A percentile compares a stretch with the other conserved stretches of the same genome.
phyloP scores from a whole-genome alignment of 2,797 vertebrate genomes.

The Girardinus metallicus region DNA sequence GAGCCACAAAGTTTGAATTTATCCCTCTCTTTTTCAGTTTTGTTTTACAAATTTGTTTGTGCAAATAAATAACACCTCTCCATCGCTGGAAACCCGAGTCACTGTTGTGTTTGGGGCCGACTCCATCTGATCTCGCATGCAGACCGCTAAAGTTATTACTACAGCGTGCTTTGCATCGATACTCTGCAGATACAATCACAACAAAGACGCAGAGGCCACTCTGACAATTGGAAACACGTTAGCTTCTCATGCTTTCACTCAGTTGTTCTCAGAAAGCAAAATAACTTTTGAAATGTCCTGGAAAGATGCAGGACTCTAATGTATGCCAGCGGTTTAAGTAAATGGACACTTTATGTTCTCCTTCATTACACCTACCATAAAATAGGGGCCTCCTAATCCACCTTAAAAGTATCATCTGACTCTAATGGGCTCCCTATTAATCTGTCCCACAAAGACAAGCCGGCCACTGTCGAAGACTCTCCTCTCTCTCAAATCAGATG shows the following conservation, averaged over 20 bases:
- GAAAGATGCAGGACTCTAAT: conserved; percentile 20
- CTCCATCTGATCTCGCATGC: conserved; percentile 39
- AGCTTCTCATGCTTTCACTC: background rate
- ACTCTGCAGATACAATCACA: conserved; percentile 46
- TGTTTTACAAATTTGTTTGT: conserved; percentile 62
- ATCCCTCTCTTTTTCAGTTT: conserved; percentile 27
- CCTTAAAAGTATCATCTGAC: conserved; percentile 49
- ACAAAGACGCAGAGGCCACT: conserved; percentile 13
- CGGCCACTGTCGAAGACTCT: conserved; percentile 35
- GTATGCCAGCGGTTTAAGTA: conserved; percentile 33
- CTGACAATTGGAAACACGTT: background rate
- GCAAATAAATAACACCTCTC: conserved; percentile 57
- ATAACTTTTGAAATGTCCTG: conserved; percentile 14
- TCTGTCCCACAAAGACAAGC: conserved; percentile 19
- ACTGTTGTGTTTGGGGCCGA: conserved; percentile 44
- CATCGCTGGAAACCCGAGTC: conserved; percentile 57
- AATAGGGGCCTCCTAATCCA: conserved; percentile 41
- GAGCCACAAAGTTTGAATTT: conserved; percentile 29
- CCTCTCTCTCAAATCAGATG: conserved; percentile 52
- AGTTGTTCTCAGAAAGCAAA: conserved; percentile 17
- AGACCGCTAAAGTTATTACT: conserved; percentile 49
- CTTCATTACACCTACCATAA: conserved; percentile 57
- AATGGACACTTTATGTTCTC: conserved; percentile 51
- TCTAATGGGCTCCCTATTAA: conserved; percentile 44
- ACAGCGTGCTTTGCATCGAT: conserved; percentile 65